Conservation (phyloP, 2,888 invertebrate species). For the Micoletzkya japonica region DNA sequence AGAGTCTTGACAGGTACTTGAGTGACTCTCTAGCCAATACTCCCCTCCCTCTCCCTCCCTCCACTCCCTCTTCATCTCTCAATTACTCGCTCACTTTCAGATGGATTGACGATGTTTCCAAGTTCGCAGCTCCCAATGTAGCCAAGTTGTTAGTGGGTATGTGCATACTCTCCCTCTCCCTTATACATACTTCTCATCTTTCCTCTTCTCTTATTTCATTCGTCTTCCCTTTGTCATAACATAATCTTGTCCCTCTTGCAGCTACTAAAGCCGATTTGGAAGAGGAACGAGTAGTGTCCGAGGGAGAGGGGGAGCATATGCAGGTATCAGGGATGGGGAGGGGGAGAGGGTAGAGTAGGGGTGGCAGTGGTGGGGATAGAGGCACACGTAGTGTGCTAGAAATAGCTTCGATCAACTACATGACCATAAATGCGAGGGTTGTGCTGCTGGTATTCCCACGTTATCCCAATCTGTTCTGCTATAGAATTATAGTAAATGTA, state of each 20-base stretch:
- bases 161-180: slow-evolving; percentile 35
- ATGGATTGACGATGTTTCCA: slow-evolving; percentile 93
- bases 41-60: no score
- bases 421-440: no score
- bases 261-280: slow-evolving; percentile 84
- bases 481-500: no score
- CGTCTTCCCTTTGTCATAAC: not conserved
- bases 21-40: not conserved
- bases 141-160: slow-evolving; percentile 85
- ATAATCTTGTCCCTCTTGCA: slow-evolving; percentile 54
- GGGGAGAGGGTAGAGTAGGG: not conserved
- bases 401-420: no score
- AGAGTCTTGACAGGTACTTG: slow-evolving; percentile 78
- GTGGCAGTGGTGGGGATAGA: not conserved
- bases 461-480: no score
- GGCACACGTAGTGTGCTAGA: not conserved
- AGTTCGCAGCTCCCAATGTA: slow-evolving; percentile 89
- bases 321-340: slow-evolving; percentile 27
- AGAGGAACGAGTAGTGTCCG: slow-evolving; percentile 80
- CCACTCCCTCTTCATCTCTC: not conserved
- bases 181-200: not conserved
- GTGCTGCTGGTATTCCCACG: no score
- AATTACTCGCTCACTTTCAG: slow-evolving; percentile 22
- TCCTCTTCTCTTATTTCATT: not conserved
- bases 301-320: slow-evolving; percentile 83